A percentile compares a stretch with the other conserved stretches of the same genome.
Evolutionary conservation across 2,797 vertebrate genomes (phyloP).

Genomic region (Falco biarmicus): DNA sequence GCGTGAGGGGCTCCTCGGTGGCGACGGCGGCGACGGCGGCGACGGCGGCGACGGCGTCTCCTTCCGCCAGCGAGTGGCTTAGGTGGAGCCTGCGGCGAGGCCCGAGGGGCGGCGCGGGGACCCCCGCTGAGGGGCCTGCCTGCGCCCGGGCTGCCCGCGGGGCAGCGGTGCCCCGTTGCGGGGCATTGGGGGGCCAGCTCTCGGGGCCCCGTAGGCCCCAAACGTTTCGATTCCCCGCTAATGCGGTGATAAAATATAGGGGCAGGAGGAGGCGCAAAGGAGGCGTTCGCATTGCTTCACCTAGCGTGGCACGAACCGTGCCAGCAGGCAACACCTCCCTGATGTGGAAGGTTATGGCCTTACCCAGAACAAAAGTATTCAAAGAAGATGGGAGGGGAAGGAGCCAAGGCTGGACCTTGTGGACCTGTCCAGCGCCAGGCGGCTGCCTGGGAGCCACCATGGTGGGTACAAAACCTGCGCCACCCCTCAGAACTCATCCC

Average conservation of each 20-base stretch:
- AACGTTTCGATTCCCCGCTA: rapidly evolving
- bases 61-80: no score
- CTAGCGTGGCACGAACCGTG: rapidly evolving
- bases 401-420: not conserved
- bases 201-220: rapidly evolving
- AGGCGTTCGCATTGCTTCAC: rapidly evolving
- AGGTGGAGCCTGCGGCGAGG: rapidly evolving
- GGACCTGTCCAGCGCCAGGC: rapidly evolving
- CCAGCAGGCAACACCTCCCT: no score
- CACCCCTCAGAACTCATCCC: no score
- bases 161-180: not conserved
- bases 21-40: no score
- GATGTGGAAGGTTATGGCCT: rapidly evolving
- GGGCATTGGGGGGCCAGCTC: no score
- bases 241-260: rapidly evolving
- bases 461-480: rapidly evolving
- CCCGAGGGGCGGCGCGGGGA: not conserved
- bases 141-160: rapidly evolving
- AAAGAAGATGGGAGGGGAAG: not conserved
- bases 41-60: rapidly evolving
- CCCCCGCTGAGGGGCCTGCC: not conserved
- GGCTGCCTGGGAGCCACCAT: rapidly evolving
- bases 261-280: rapidly evolving
- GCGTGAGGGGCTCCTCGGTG: rapidly evolving
- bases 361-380: not conserved